phyloP scores from a whole-genome alignment of 2,113 vertebrate genomes.

The Orycteropus afer region DNA sequence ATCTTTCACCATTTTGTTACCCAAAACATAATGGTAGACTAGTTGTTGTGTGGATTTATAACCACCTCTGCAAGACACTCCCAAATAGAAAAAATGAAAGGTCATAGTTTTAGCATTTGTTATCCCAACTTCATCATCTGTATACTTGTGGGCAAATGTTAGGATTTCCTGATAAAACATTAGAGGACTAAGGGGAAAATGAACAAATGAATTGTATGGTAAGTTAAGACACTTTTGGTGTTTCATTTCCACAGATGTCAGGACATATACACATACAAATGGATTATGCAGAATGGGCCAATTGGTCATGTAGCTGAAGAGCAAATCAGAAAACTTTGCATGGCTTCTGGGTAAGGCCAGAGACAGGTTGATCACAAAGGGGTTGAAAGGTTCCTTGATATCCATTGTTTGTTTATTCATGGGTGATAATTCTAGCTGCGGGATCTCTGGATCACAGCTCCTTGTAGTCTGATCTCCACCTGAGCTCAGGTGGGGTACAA shows the following conservation, averaged over 20 bases:
- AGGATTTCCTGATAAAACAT: not conserved
- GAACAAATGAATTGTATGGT: too few species aligned
- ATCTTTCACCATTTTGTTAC: not conserved
- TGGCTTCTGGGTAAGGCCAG: conserved; percentile 27
- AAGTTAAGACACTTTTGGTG: not conserved
- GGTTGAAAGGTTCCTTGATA: conserved; percentile 38
- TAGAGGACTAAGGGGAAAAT: not conserved
- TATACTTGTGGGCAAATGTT: not conserved
- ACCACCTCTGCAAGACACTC: not conserved
- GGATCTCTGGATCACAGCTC: not conserved
- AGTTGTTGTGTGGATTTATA: not conserved
- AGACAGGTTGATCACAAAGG: not conserved
- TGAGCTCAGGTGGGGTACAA: not conserved
- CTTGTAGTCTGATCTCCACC: not conserved
- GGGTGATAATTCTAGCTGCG: conserved; percentile 58
- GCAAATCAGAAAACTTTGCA: not conserved
- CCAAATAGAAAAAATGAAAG: not conserved
- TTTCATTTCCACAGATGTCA: not conserved
- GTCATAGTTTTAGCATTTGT: not conserved
- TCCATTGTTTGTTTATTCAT: conserved; percentile 45
- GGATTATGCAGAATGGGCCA: conserved; percentile 38
- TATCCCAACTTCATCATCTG: not conserved
- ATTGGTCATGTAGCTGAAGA: conserved; percentile 14
- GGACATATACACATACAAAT: not conserved
- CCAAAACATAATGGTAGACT: too few species aligned